Percentiles rank a stretch among this genome's conserved stretches.
Conservation (phyloP, 2,113 vertebrate species). For the Prunella fulvescens region DNA sequence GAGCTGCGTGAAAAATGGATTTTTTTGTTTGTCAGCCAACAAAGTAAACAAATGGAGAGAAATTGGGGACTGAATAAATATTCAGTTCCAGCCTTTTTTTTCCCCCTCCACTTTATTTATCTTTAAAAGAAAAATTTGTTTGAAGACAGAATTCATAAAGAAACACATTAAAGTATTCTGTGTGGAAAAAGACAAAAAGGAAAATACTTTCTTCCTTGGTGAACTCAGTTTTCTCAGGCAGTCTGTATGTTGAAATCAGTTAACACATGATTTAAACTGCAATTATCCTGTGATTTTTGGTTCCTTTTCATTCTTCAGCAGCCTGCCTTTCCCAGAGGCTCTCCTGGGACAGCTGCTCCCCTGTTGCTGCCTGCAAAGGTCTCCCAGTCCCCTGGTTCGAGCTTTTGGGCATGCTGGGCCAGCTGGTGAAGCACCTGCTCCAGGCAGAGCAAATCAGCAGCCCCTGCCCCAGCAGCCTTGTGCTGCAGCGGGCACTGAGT, state of each 20-base stretch:
- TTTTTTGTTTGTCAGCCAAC: constrained; percentile 53
- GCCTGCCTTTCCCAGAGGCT: background rate
- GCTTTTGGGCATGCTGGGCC: background rate
- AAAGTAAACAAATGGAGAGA: constrained; percentile 42
- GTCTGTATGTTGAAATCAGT: background rate
- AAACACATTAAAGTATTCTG: background rate
- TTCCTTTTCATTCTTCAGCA: background rate
- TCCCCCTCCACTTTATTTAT: background rate
- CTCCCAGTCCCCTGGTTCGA: fast-evolving
- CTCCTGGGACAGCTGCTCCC: fast-evolving
- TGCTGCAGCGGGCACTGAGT: fast-evolving
- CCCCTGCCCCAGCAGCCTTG: background rate
- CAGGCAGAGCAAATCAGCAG: background rate
- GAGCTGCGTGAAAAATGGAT: constrained; percentile 49
- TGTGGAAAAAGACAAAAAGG: background rate
- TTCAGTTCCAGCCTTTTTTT: background rate
- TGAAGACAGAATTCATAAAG: background rate
- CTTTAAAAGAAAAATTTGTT: constrained; percentile 12
- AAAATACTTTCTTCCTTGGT: background rate
- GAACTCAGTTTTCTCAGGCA: background rate
- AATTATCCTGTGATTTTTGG: background rate
- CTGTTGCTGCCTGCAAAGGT: background rate
- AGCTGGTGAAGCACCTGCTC: background rate
- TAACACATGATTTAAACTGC: background rate
- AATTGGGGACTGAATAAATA: constrained; percentile 36